Percentiles rank a stretch among this genome's conserved stretches.
Evolutionary conservation across 2,797 vertebrate genomes (phyloP).

Genomic region (Peromyscus eremicus): DNA sequence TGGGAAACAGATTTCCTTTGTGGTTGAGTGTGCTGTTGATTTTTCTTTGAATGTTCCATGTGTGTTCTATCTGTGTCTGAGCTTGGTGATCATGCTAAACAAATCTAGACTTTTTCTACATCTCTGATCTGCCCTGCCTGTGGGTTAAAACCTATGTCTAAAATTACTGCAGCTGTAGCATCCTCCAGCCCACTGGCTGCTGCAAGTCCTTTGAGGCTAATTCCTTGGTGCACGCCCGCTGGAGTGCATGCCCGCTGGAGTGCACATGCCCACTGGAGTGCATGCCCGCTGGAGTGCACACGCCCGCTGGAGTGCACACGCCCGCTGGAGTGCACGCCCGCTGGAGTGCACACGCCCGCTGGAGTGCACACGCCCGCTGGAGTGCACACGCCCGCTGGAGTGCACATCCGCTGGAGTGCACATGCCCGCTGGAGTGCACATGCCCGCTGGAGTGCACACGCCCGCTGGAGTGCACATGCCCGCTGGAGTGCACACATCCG

Average conservation of each 20-base stretch:
- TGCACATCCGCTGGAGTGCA: no score
- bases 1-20: constrained; percentile 59
- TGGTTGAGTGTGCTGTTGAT: not conserved
- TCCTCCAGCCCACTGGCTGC: not conserved
- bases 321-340: not conserved
- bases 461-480: not conserved
- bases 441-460: not conserved
- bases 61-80: not conserved
- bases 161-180: not conserved
- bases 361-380: not conserved
- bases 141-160: not conserved
- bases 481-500: not conserved
- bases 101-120: constrained; percentile 26
- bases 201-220: not conserved
- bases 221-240: not conserved
- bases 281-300: not conserved
- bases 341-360: not conserved
- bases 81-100: constrained; percentile 1
- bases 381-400: not conserved
- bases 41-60: constrained; percentile 17
- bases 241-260: not conserved
- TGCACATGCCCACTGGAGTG: not conserved
- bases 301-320: not conserved
- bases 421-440: no score
- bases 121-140: not conserved